These are phyloP conservation scores for Hirtodrosophila trivittata DNA, from an alignment of 2,888 invertebrate species.

Conservation along the genomic window DNA sequence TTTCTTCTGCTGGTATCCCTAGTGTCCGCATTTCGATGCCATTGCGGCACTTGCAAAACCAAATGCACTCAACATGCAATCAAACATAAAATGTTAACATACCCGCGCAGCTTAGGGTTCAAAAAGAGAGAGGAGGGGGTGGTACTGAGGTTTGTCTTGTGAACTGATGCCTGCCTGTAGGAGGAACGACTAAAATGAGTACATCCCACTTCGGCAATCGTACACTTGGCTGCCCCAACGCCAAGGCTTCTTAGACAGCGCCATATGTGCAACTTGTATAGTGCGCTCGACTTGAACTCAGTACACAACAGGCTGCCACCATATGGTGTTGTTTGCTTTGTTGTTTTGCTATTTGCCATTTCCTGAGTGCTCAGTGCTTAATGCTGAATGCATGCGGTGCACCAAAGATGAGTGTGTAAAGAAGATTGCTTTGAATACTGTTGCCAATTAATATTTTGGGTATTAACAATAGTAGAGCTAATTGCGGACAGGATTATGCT, in stretches of 20 bases:
- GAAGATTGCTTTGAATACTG: conserved; percentile 9
- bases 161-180: conserved; percentile 4
- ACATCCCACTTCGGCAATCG: conserved; percentile 44
- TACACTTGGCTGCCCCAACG: conserved; percentile 45
- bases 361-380: neutral
- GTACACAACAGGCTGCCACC: conserved; percentile 48
- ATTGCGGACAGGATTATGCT: conserved; percentile 13
- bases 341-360: conserved; percentile 27
- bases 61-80: conserved; percentile 52
- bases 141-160: conserved; percentile 7
- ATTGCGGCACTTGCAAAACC: conserved; percentile 45
- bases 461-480: conserved; percentile 25
- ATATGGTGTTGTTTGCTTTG: conserved; percentile 47
- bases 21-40: conserved; percentile 4
- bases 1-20: conserved; percentile 8
- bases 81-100: conserved; percentile 57
- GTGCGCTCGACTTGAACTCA: conserved; percentile 46
- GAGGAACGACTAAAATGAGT: conserved; percentile 1
- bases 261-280: conserved; percentile 50
- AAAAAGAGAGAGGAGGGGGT: neutral
- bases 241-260: conserved; percentile 35
- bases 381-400: conserved; percentile 15
- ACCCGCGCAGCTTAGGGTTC: conserved; percentile 13
- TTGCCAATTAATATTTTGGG: conserved; percentile 42
- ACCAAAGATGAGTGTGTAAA: conserved; percentile 11